Evolutionary conservation across 1,140 invertebrate genomes (phyloP), one percentile per base, ranked within the genome.

Genomic region (Drosophila arizonae): DNA sequence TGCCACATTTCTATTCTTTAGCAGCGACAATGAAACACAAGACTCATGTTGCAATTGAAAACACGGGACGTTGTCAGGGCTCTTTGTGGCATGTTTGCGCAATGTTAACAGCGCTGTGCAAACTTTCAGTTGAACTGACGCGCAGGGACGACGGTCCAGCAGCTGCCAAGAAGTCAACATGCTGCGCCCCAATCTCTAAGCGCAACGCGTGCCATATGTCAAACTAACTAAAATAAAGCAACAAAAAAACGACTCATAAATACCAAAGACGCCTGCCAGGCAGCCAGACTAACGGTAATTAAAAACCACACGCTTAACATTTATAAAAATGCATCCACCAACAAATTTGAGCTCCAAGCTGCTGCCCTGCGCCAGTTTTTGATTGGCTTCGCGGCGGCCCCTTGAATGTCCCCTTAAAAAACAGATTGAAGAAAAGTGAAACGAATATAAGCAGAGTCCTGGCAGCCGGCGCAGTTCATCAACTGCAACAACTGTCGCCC

Each of bases 171-270:
- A 58, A 77, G 79, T 87, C 84, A 87, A 86, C 72, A 86, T 76
- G 86, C 81, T 76, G 54, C 52, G 41, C 60, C 33, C 39, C 45
- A 28, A 55, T 60, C 72, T 58, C 24, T 41, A 30, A 33, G 45
- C 62, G 58, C 72, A 88, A 88, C 84, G 84, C 84, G 84, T 87
- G 84, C 84, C 84, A 87, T 84, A 87, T 88, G 84, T 76, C 65
- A 61, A 65, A 15, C 36, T 15, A 24, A 24, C 21, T 24, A 24
- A 24, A 3, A 24, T 24, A 24, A 24, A 24, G 21, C 21, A 24
- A 24, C 21, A 24, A 26, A 57, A 41, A 45, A 57, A 69, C 73
- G 73, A 52, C 24, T 39, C 66, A 65, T 64, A 73, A 69, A 61
- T 72, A 57, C 26, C 39, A 69, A 86, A 67, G 1, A 9, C 56